These are phyloP conservation scores for Caenorhabditis imperialis DNA, from an alignment of 2,888 invertebrate genomes.

Conservation along the genomic window DNA sequence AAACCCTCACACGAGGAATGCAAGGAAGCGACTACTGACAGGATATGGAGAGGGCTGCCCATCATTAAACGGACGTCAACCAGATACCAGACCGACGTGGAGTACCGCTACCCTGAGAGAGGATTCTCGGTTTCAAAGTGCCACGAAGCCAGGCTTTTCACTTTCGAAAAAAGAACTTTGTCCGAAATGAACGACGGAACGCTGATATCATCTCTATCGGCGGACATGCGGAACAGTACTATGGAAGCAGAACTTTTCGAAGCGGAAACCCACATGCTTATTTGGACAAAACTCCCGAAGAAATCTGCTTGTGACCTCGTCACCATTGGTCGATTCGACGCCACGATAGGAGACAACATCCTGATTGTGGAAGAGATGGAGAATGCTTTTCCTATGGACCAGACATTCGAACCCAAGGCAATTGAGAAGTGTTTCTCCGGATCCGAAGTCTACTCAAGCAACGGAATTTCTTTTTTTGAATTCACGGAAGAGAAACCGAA, in stretches of 20 bases:
- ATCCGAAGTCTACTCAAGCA: background rate
- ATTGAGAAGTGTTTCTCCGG: background rate
- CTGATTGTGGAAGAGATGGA: constrained; percentile 1
- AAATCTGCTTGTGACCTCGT: background rate
- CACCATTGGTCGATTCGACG: background rate
- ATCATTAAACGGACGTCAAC: background rate
- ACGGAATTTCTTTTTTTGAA: background rate
- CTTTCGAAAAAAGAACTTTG: background rate
- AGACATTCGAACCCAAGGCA: background rate
- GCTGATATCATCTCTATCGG: background rate
- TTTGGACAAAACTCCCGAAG: background rate
- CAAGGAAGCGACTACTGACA: background rate
- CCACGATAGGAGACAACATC: constrained; percentile 10
- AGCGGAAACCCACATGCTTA: background rate
- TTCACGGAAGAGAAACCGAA: background rate
- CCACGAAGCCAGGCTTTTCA: background rate
- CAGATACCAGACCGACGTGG: background rate
- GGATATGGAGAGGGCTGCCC: background rate
- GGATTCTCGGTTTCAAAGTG: background rate
- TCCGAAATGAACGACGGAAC: background rate
- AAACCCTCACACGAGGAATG: background rate
- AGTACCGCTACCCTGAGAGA: background rate
- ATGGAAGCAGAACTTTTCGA: constrained; percentile 1
- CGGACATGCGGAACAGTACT: background rate
- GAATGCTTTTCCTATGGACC: constrained; percentile 3